Base-by-base conservation (phyloP, 2,888 invertebrate genomes). In the Lutraria lutraria region DNA sequence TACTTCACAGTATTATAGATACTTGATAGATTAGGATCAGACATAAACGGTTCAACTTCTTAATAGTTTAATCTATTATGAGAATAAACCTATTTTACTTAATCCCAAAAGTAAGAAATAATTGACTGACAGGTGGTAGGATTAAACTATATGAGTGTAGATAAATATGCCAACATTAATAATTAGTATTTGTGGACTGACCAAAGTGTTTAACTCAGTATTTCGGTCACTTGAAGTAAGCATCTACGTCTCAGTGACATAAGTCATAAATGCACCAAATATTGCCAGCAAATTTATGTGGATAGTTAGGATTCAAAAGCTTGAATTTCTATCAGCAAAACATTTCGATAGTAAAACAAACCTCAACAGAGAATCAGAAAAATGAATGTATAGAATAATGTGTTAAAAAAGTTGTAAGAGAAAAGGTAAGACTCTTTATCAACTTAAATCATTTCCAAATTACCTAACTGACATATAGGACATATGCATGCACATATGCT, bases 21-120 rank as follows among this genome's bases (percentile, higher is more conserved):
- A 68, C 63, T 4, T 19, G 1, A 60, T 15, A n/a, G 63, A 68
- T 68, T 68, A 68, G 63, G 63, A 68, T 68, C 63, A 68, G 63
- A 68, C 63, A 25, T 68, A 25, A 68, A 68, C 25, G 63, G n/a
- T 68, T 68, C 63, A 68, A 68, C 63, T 68, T 68, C 63, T 68
- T 68, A 68, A 68, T 68, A n/a, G 12, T 25, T 68, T 68, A 68
- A 68, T 68, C 63, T 25, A n/a, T 25, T 25, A 25, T 21, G 63
- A 25, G 63, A 25, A 25, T 6, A 68, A 68, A 68, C 63, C 13
- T 68, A 12, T 68, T 68, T n/a, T 12, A 68, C 12, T 25, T 68
- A 68, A 68, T 68, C 63, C 25, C n/a, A 68, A 68, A 68, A 68
- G 63, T 68, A 68, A 68, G 63, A 68, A n/a, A 25, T 68, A 68